Evolutionary conservation across 2,888 invertebrate genomes (phyloP), one percentile per base, ranked within the genome.

Genomic region (Arctia plantaginis): DNA sequence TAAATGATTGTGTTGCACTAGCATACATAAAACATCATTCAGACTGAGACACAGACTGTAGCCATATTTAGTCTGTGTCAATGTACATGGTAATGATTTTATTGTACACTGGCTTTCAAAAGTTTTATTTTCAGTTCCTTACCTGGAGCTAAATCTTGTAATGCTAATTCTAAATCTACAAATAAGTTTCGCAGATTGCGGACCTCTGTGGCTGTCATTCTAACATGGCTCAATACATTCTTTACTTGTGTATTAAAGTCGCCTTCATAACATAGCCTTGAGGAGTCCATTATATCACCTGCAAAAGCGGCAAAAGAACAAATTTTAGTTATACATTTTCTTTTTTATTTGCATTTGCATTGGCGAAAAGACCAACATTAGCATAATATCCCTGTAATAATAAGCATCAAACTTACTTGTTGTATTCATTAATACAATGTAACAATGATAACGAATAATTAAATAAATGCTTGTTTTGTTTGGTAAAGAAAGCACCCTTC

Each of bases 171-270:
- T 39, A 96, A 77, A 85, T 96, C 96, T 23, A 73, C 35, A 68
- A 87, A 86, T 66, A 90, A 76, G 30, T 68, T 62, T n/a, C 89
- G 83, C 73, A 95, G 87, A n/a, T 86, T 80, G 66, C 90, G 88
- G 8, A 93, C 91, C 70, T 90, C 88, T 0, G 82, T 70, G 1
- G 88, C 84, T 2, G 88, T 88, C 71, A 93, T 82, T 77, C 96
- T 91, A 15, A 96, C 86, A 66, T 83, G 78, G 0, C 80, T 41
- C 59, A 94, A 80, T 59, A 96, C 81, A 66, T 85, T 82, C 10
- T 81, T 65, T 8, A 96, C 86, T 90, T 96, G 96, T 0, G 83
- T 72, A 3, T 94, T 89, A 80, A 96, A 96, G 75, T 88, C 88
- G 15, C 93, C 93, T 20, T 82, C 79, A n/a, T 91, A 82, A 12